These are phyloP conservation scores for Deroplatys truncata DNA, from an alignment of 2,888 invertebrate species.

Conservation along the genomic window DNA sequence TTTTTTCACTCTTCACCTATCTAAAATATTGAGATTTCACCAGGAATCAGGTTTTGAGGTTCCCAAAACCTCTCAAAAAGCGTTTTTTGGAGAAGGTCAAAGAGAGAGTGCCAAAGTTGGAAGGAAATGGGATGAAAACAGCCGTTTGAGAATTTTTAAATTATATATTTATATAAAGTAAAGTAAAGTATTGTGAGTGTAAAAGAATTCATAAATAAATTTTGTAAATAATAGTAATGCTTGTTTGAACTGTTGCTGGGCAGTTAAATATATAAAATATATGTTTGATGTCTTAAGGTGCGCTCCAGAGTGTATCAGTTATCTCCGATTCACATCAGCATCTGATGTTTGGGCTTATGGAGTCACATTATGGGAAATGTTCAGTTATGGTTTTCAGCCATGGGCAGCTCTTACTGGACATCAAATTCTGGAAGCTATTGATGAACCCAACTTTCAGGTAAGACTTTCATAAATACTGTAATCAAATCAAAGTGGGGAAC, in stretches of 20 bases:
- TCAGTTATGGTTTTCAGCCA: constrained; percentile 96
- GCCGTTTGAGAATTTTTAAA: too few relatives aligned
- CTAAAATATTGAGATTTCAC: too few relatives aligned
- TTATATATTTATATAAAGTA: too few relatives aligned
- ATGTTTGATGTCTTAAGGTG: constrained; percentile 56
- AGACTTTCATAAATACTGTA: not conserved
- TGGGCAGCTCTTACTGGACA: constrained; percentile 94
- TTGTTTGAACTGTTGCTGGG: not conserved
- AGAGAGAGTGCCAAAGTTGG: too few relatives aligned
- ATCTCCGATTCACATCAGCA: constrained; percentile 90
- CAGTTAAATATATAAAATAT: not conserved
- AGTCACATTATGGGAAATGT: constrained; percentile 99
- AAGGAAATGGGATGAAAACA: too few relatives aligned
- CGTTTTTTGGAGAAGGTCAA: too few relatives aligned
- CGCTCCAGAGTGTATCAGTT: constrained; percentile 96
- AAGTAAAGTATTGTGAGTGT: too few relatives aligned
- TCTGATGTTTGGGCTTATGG: constrained; percentile 99
- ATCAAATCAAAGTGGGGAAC: not conserved
- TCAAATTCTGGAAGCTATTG: constrained; percentile 93
- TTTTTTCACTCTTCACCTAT: too few relatives aligned
- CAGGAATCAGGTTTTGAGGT: too few relatives aligned
- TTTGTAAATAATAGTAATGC: not conserved
- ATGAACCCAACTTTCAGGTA: constrained; percentile 82
- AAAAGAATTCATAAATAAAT: too few relatives aligned
- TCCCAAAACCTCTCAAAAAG: too few relatives aligned